Evolutionary conservation across 2,113 vertebrate genomes (phyloP), one percentile per base, ranked within the genome.

Genomic region (Silurus meridionalis): DNA sequence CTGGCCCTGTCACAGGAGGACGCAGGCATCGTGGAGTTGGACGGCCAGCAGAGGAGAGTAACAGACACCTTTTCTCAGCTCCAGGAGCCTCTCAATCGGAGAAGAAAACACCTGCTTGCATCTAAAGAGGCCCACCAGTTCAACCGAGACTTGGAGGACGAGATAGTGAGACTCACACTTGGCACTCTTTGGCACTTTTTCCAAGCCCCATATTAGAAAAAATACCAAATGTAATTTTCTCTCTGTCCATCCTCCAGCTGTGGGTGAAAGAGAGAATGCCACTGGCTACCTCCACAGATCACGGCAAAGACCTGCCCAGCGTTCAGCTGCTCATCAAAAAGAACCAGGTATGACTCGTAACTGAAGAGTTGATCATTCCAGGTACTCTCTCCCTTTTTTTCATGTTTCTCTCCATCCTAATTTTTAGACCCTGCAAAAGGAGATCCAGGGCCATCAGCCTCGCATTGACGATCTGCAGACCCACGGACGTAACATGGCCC

Each of bases 291-390:
- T 98, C 97, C 84, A 96, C 93, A 13, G 97, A 98, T 74, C 96
- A 98, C 0, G 97, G 97, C 69, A 97, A 97, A 92, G 97, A 98
- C 89, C 93, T 98, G 58, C 96, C 97, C 60, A 97, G 96, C 0
- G 97, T 98, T 48, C 97, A 98, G 94, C 95, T 98, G 17, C 95
- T 98, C 46, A 97, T 96, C 86, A 98, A 98, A 93, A 98, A 98
- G 91, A 98, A 98, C 90, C 97, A 98, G 96, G 97, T 96, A 21
- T 10, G n/a, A 8, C n/a, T 7, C 11, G n/a, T 25, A 28, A 37
- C 66, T 67, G 25, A 28, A 11, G 3, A 14, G 48, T 25, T 13
- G 2, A 6, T 6, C 7, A 77, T 25, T 15, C 15, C 7, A 55
- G 23, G 55, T 46, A 6, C 19, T 64, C 19, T 50, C 58, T 83